phyloP scores from a whole-genome alignment of 1,140 invertebrate species.

The Arion vulgaris region DNA sequence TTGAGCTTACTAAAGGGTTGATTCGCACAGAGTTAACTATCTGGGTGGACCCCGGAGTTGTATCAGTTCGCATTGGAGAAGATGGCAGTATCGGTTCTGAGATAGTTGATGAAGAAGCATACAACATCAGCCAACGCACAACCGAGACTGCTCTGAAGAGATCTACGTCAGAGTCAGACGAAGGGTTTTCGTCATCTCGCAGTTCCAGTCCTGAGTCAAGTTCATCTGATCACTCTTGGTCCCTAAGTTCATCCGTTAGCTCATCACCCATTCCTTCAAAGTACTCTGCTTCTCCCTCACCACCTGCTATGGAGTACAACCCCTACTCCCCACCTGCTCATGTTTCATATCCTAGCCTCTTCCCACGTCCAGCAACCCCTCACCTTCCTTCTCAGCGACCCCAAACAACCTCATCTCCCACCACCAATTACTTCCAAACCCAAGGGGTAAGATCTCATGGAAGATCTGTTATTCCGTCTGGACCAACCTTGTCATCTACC shows the following conservation, averaged over 20 bases:
- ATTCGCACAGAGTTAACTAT: slow-evolving; percentile 24
- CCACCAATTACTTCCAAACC: neutral
- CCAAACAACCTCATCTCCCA: neutral
- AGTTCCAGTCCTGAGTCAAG: slow-evolving; percentile 24
- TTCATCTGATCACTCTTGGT: slow-evolving; percentile 10
- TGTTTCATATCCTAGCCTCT: slow-evolving; percentile 9
- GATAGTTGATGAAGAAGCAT: slow-evolving; percentile 26
- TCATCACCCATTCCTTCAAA: neutral
- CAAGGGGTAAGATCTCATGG: slow-evolving; percentile 12
- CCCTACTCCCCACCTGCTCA: slow-evolving; percentile 23
- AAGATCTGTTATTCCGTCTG: neutral
- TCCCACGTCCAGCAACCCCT: neutral
- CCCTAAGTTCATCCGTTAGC: neutral
- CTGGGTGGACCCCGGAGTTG: slow-evolving; percentile 39
- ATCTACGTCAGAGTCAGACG: slow-evolving; percentile 11
- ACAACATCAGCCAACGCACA: neutral
- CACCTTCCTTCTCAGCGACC: neutral
- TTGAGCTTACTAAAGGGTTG: neutral
- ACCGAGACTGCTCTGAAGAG: neutral
- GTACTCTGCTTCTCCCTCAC: neutral
- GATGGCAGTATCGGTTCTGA: slow-evolving; percentile 37
- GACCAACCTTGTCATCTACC: neutral
- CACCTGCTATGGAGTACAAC: slow-evolving; percentile 2
- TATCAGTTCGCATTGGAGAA: slow-evolving; percentile 37
- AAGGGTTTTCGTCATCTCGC: slow-evolving; percentile 23